These are phyloP conservation scores for Sakesphorus luctuosus DNA, from an alignment of 2,113 vertebrate genomes.

Conservation along the genomic window DNA sequence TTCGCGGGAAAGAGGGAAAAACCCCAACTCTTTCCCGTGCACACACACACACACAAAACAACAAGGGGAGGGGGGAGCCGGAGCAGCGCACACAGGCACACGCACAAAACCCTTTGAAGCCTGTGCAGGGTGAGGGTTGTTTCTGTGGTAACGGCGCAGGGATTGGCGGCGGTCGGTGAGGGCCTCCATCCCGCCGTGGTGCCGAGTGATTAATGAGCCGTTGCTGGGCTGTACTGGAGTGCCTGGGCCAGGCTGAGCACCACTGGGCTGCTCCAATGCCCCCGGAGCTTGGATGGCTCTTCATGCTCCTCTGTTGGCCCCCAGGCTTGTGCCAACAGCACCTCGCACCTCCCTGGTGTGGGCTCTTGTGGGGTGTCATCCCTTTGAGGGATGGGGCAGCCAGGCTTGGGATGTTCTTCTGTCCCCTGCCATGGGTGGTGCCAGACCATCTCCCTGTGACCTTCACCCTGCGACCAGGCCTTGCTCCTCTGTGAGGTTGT, in stretches of 20 bases:
- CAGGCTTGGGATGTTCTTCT: background rate
- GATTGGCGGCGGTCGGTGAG: slow-evolving; percentile 68
- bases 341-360: accelerated
- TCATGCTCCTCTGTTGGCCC: background rate
- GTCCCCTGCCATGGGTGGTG: background rate
- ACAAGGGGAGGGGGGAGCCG: slow-evolving; percentile 18
- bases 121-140: slow-evolving; percentile 82
- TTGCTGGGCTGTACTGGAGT: background rate
- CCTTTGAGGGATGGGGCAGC: background rate
- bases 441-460: background rate
- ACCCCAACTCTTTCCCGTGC: background rate
- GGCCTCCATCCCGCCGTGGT: slow-evolving; percentile 68
- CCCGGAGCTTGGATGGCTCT: accelerated
- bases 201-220: slow-evolving; percentile 74
- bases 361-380: background rate
- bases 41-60: slow-evolving; percentile 22
- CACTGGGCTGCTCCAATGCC: accelerated
- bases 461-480: accelerated
- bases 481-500: background rate
- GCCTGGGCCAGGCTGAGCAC: background rate
- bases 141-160: slow-evolving; percentile 79
- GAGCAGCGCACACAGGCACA: slow-evolving; percentile 53
- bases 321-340: accelerated
- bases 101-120: slow-evolving; percentile 73
- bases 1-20: slow-evolving; percentile 49